These are phyloP conservation scores for Kryptolebias marmoratus DNA, from an alignment of 2,113 vertebrate genomes.

Conservation along the genomic window DNA sequence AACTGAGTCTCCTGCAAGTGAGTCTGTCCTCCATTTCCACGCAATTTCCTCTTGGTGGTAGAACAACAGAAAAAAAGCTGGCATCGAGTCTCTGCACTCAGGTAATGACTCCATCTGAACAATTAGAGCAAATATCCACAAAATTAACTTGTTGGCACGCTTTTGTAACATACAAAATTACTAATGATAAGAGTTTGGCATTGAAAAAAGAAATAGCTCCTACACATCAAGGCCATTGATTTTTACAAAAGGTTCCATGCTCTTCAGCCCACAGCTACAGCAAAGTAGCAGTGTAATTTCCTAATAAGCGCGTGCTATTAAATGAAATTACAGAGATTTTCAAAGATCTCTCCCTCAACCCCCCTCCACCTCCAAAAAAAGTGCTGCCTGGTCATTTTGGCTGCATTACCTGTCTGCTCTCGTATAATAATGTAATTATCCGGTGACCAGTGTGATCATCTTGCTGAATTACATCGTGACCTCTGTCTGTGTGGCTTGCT, in stretches of 20 bases:
- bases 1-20: not conserved
- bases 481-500: slow-evolving; percentile 64
- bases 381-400: slow-evolving; percentile 67
- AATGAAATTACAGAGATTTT: slow-evolving; percentile 64
- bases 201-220: not conserved
- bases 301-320: slow-evolving; percentile 60
- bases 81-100: not conserved
- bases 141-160: slow-evolving; percentile 10
- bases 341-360: slow-evolving; percentile 34
- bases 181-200: slow-evolving; percentile 10
- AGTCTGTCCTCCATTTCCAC: not conserved
- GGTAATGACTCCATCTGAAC: slow-evolving; percentile 15
- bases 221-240: slow-evolving; percentile 33
- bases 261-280: slow-evolving; percentile 28
- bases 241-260: slow-evolving; percentile 37
- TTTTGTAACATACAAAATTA: slow-evolving; percentile 20
- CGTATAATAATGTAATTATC: slow-evolving; percentile 73
- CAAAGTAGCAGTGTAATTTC: slow-evolving; percentile 54
- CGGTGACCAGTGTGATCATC: slow-evolving; percentile 65
- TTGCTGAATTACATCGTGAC: slow-evolving; percentile 70
- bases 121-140: slow-evolving; percentile 28
- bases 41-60: not conserved
- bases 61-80: not conserved
- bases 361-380: slow-evolving; percentile 43
- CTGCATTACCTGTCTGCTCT: slow-evolving; percentile 69